A percentile compares a stretch with the other conserved stretches of the same genome.
Conservation (phyloP, 2,113 vertebrate species). For the Lonchura striata region DNA sequence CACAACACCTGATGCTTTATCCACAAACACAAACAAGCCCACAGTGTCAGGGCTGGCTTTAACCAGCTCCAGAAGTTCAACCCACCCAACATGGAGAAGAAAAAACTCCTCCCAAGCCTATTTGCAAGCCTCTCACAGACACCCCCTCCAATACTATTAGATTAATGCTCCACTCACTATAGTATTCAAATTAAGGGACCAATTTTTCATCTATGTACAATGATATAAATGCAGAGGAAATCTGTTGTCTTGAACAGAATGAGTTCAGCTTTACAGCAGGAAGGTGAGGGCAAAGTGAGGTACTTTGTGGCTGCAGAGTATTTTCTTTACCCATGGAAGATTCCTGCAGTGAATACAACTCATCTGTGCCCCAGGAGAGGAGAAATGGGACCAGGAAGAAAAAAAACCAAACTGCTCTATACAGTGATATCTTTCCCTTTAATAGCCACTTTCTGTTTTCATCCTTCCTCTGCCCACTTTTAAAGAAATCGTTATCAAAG, state of each 20-base stretch:
- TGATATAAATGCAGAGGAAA: not conserved
- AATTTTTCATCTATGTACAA: not conserved
- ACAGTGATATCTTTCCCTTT: not conserved
- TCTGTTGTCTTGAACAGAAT: not conserved
- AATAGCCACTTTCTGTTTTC: not conserved
- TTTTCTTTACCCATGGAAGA: constrained; percentile 15
- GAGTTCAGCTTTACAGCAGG: not conserved
- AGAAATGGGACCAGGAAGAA: not conserved
- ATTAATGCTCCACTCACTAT: not conserved
- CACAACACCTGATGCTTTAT: not conserved
- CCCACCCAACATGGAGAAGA: not conserved
- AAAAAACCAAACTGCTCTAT: not conserved
- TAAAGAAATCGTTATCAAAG: not conserved
- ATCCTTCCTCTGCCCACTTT: not conserved
- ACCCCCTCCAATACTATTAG: not conserved
- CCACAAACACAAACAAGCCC: not conserved
- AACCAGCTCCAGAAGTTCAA: not conserved
- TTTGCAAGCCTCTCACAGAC: not conserved
- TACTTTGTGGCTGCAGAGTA: not conserved
- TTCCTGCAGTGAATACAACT: not conserved
- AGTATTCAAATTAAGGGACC: not conserved
- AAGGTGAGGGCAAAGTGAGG: not conserved
- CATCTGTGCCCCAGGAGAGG: not conserved
- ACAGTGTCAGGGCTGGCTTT: not conserved
- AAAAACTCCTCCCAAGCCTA: not conserved